phyloP scores from a whole-genome alignment of 1,140 invertebrate species.

The Drosophila serrata region DNA sequence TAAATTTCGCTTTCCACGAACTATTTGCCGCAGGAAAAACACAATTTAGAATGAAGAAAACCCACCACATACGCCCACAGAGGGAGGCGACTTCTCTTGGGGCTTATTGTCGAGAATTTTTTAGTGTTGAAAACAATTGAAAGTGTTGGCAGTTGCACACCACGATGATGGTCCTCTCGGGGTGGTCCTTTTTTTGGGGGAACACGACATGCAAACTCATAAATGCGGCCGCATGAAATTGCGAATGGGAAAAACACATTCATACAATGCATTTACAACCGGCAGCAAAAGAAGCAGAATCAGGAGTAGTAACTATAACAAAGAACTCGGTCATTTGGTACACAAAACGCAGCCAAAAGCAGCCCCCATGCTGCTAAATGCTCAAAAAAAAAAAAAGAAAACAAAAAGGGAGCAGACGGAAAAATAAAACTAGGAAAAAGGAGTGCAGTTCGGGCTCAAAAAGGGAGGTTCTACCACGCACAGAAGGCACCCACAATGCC shows the following conservation, averaged over 20 bases:
- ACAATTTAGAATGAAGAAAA: constrained; percentile 34
- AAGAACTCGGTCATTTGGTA: constrained; percentile 78
- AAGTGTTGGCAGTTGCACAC: constrained; percentile 51
- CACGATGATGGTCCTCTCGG: constrained; percentile 3
- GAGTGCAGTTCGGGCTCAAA: constrained; percentile 21
- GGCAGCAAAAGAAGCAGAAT: constrained; percentile 20
- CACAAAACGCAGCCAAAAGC: constrained; percentile 62
- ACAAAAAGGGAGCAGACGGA: constrained; percentile 23
- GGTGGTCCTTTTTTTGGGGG: background rate
- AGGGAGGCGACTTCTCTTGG: constrained; percentile 27
- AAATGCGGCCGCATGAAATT: constrained; percentile 49
- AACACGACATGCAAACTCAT: constrained; percentile 51
- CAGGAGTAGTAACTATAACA: constrained; percentile 53
- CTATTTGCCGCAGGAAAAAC: constrained; percentile 44
- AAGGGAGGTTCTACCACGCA: constrained; percentile 23
- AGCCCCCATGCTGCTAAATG: constrained; percentile 69
- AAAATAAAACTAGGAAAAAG: constrained; percentile 33
- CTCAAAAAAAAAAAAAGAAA: constrained; percentile 33
- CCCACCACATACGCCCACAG: constrained; percentile 9
- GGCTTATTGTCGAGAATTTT: constrained; percentile 44
- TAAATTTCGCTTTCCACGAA: constrained; percentile 38
- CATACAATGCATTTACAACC: constrained; percentile 37
- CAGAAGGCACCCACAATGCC: constrained; percentile 9
- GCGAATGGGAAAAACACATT: constrained; percentile 30
- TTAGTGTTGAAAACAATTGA: constrained; percentile 64